These are phyloP conservation scores for Rhopilema esculentum DNA, from an alignment of 30 jellyfish, hydroid and myxozoan genomes.

Conservation along the genomic window DNA sequence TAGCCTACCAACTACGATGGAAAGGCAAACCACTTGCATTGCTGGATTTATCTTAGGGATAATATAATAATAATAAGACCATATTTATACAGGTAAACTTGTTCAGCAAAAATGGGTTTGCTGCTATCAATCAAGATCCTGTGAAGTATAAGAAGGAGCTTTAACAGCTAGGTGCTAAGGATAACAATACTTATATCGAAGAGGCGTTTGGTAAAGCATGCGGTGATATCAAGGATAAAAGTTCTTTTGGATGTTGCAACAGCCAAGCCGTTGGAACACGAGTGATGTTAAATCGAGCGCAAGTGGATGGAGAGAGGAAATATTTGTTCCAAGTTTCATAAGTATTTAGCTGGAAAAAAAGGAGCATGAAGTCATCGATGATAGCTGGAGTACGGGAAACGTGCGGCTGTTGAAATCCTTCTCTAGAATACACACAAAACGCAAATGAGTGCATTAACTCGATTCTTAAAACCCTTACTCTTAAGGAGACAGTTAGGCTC, in stretches of 20 bases:
- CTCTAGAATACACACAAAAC: constrained; percentile 26
- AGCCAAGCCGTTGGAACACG: constrained; percentile 27
- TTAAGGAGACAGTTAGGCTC: constrained; percentile 45
- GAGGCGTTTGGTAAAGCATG: too few species aligned
- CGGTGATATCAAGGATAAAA: too few species aligned
- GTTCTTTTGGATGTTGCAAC: constrained; percentile 39
- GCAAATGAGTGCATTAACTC: constrained; percentile 35
- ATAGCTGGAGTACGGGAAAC: constrained; percentile 8
- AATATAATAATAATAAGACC: too few species aligned
- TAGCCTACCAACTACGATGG: constrained; percentile 51
- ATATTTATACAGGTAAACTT: too few species aligned
- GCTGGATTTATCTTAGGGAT: constrained; percentile 64
- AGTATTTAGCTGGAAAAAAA: constrained; percentile 25
- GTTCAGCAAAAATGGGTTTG: too few species aligned
- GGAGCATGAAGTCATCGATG: constrained; percentile 47
- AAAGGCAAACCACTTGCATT: constrained; percentile 31
- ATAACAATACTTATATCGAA: not conserved
- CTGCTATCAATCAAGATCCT: too few species aligned
- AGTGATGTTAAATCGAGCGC: constrained; percentile 9
- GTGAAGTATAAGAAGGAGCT: constrained; percentile 23
- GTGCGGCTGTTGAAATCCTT: constrained; percentile 67
- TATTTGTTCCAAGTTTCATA: constrained; percentile 10
- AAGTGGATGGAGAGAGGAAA: constrained; percentile 27
- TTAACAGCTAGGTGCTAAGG: constrained; percentile 2
- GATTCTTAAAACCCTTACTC: constrained; percentile 20